Conservation (phyloP, 1,140 invertebrate species). For the Eueides isabella region DNA sequence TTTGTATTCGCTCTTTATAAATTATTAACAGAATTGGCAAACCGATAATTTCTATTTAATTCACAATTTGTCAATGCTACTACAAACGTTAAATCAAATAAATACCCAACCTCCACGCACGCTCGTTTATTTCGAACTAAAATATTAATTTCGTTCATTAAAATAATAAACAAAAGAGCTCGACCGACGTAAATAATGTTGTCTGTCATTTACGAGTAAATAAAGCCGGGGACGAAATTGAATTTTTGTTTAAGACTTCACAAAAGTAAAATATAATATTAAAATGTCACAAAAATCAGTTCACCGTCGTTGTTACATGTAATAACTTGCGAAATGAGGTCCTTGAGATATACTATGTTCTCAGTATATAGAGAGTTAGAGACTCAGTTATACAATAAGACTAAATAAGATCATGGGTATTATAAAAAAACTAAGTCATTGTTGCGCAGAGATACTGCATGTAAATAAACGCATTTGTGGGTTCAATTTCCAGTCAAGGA, state of each 20-base stretch:
- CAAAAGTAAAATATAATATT: slow-evolving; percentile 1
- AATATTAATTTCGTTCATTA: slow-evolving; percentile 4
- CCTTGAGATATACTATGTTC: neutral
- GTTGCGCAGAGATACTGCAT: no score
- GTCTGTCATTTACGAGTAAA: neutral
- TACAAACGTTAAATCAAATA: neutral
- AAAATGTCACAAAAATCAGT: neutral
- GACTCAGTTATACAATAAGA: no score
- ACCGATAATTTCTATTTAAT: neutral
- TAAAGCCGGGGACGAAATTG: neutral
- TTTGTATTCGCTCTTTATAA: neutral
- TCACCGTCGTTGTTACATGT: no score
- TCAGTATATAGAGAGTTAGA: no score
- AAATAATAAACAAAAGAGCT: slow-evolving; percentile 6
- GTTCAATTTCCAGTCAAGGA: no score
- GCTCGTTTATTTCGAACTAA: neutral
- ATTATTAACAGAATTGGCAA: neutral
- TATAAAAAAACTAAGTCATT: no score
- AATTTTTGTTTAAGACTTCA: slow-evolving; percentile 10
- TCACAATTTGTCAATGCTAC: neutral
- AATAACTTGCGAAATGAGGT: neutral
- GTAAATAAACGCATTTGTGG: no score
- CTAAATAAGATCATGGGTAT: no score
- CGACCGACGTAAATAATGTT: neutral
- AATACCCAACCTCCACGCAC: neutral